Conservation (phyloP, 2,888 invertebrate genomes). For the Julus scandinavius region DNA sequence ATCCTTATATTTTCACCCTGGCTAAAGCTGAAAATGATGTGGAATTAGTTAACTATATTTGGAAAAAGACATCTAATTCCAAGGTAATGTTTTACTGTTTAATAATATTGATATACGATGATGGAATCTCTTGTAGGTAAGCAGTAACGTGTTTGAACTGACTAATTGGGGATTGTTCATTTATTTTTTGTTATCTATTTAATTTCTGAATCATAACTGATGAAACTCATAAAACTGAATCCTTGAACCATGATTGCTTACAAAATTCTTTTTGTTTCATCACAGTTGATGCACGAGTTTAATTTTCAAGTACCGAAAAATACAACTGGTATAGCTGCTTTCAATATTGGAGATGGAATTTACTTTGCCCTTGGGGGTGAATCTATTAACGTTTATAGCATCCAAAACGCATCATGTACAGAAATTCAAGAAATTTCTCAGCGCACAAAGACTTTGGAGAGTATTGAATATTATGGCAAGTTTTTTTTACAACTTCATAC, state of each 20-base stretch:
- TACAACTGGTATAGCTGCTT: neutral
- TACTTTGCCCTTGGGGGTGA: slow-evolving; percentile 3
- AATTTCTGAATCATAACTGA: neutral
- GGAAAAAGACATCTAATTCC: neutral
- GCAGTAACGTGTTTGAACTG: too few relatives aligned
- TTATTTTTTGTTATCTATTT: too few relatives aligned
- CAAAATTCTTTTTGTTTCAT: neutral
- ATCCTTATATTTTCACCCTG: neutral
- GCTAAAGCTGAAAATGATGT: neutral
- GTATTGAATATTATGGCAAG: neutral
- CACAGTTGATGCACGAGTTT: neutral
- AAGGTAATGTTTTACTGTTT: neutral
- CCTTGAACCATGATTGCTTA: neutral
- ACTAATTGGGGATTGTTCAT: too few relatives aligned
- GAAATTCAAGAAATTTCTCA: neutral
- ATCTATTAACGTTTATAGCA: neutral
- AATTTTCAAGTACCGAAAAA: neutral
- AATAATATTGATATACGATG: neutral
- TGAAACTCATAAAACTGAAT: neutral
- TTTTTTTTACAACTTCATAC: neutral
- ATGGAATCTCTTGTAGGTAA: too few relatives aligned
- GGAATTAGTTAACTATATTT: neutral
- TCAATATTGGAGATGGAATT: neutral
- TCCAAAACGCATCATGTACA: slow-evolving; percentile 11
- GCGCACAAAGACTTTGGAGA: neutral